Conservation (phyloP, 2,113 vertebrate species). For the Trichechus manatus region DNA sequence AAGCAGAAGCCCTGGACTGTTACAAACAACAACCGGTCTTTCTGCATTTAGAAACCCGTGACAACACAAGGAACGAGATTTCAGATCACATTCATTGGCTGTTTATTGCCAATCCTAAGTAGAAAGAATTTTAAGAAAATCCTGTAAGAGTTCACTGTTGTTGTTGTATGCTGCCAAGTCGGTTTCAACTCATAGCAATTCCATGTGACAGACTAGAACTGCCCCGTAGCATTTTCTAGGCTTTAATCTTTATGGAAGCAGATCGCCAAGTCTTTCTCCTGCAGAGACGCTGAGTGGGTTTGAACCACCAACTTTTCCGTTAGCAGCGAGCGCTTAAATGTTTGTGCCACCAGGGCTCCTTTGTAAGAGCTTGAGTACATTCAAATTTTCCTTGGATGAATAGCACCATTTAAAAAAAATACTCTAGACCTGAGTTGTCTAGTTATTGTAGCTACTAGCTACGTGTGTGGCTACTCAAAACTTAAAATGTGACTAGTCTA, state of each 20-base stretch:
- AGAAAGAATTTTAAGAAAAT: neutral
- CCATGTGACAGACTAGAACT: neutral
- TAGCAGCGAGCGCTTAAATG: too few species aligned
- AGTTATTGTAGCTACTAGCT: neutral
- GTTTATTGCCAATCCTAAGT: conserved; percentile 14
- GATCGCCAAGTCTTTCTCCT: neutral
- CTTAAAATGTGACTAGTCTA: neutral
- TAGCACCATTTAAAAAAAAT: neutral
- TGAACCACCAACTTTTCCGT: too few species aligned
- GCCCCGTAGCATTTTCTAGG: neutral
- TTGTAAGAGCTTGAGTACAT: neutral
- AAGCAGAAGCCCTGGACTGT: neutral
- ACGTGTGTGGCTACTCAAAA: neutral
- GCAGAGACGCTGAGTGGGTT: too few species aligned
- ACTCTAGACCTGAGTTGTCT: neutral
- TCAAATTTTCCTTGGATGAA: conserved; percentile 37
- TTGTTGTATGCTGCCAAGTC: neutral
- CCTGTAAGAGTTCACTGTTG: neutral
- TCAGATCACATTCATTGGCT: neutral
- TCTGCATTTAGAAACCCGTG: conserved; percentile 3
- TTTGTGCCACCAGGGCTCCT: too few species aligned
- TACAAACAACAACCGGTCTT: neutral
- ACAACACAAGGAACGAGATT: neutral
- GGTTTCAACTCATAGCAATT: neutral
- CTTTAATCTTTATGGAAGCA: neutral